Base-by-base conservation (phyloP, 2,888 invertebrate species). In the Diplazon laetatorius region DNA sequence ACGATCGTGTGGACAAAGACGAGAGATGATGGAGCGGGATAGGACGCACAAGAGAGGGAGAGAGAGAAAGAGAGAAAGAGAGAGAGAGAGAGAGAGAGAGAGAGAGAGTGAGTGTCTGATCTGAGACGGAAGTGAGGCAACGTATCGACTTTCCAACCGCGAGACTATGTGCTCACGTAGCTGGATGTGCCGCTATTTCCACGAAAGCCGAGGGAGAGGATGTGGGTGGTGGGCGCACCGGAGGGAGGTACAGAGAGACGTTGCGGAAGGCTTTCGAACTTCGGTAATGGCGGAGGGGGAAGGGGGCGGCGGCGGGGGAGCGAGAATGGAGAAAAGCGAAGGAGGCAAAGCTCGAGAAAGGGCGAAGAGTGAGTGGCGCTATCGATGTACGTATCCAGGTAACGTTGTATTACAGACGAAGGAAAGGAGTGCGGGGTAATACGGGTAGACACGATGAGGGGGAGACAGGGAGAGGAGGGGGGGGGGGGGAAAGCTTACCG, bases 61-160 rank as follows among this genome's bases (percentile, higher is more conserved):
- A 39, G 35, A 25, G 44, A 8, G 1, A 14, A 48, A n/a, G 25
- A n/a, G 46, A 55, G 48, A 14, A 57, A 25, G 4, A 14, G 6
- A 30, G 0, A 65, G 35, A 57, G 66, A 65, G 55, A 50, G 50
- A 73, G 73, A 59, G 52, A 69, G 37, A 46, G 22, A 22, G 48
- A 57, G 48, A 60, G 63, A 42, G 57, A 66, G 52, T 12, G 14
- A n/a, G 30, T 39, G 46, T 39, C 63, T 50, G 57, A 57, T 52
- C 65, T 69, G 70, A 57, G 52, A 66, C 69, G 70, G 60, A 80
- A 70, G 63, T 2, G 39, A 37, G 52, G 52, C 52, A 39, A 59
- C 46, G 42, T 70, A 80, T 80, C 72, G 69, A 73, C 78, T 66
- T 73, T 66, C 48, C 73, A 73, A 66, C 66, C 59, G 25, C 48